Evolutionary conservation across 2,797 vertebrate genomes (phyloP).

Genomic region (Cyprinodon diabolis): DNA sequence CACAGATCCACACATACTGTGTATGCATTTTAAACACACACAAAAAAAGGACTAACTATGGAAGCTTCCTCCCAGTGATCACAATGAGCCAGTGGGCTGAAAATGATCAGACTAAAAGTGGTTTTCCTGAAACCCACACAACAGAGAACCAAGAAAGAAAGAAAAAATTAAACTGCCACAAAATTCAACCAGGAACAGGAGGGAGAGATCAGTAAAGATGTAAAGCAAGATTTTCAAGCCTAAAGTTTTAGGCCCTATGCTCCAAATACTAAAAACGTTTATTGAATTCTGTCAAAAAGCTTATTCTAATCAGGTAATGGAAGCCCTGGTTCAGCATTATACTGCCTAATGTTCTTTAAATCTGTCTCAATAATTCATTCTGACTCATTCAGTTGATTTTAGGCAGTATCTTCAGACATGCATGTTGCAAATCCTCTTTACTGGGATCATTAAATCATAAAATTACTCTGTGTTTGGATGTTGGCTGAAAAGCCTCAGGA

Average conservation of each 20-base stretch:
- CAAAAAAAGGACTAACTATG: slow-evolving; percentile 30
- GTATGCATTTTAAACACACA: slow-evolving; percentile 15
- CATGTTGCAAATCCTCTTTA: slow-evolving; percentile 32
- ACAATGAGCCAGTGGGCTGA: slow-evolving; percentile 30
- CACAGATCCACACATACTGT: slow-evolving; percentile 4
- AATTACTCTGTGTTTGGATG: slow-evolving; percentile 28
- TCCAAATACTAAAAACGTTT: slow-evolving; percentile 15
- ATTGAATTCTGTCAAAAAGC: slow-evolving; percentile 33
- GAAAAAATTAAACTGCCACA: slow-evolving; percentile 5
- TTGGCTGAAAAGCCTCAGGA: slow-evolving; percentile 1
- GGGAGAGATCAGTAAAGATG: slow-evolving; percentile 12
- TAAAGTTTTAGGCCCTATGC: slow-evolving; percentile 26
- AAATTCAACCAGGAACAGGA: slow-evolving; percentile 2
- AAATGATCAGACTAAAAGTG: slow-evolving; percentile 54
- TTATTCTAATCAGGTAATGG: slow-evolving; percentile 52
- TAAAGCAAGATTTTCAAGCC: slow-evolving; percentile 24
- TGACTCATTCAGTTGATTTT: slow-evolving; percentile 44
- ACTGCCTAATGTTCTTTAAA: slow-evolving; percentile 14
- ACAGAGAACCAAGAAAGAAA: slow-evolving; percentile 22
- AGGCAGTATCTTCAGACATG: slow-evolving; percentile 16
- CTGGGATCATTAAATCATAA: slow-evolving; percentile 33
- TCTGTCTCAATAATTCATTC: slow-evolving; percentile 45
- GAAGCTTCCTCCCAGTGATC: slow-evolving; percentile 35
- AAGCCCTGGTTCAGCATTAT: slow-evolving; percentile 35
- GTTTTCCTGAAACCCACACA: slow-evolving; percentile 59